A percentile compares a stretch with the other conserved stretches of the same genome.
Evolutionary conservation across 2,888 invertebrate species (phyloP).

Genomic region (Pristionchus entomophagus): DNA sequence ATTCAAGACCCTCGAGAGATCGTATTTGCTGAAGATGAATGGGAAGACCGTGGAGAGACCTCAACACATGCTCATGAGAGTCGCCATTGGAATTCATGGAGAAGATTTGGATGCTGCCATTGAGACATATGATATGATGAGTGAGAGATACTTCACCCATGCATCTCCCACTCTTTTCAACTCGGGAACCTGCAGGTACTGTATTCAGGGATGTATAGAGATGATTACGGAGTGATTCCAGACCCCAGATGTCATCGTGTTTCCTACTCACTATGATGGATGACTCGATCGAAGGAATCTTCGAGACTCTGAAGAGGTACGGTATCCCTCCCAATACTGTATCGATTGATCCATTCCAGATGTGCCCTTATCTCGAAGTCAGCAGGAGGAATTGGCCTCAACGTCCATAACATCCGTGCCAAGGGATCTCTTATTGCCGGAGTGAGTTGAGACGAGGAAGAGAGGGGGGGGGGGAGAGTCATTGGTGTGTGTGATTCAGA

Average conservation of each 20-base stretch:
- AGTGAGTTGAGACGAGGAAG: constrained; percentile 67
- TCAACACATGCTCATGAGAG: constrained; percentile 98
- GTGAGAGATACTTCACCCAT: constrained; percentile 95
- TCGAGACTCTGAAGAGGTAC: constrained; percentile 69
- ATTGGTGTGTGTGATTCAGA: constrained; percentile 76
- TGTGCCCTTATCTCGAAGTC: constrained; percentile 96
- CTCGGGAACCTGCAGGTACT: constrained; percentile 85
- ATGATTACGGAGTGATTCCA: constrained; percentile 59
- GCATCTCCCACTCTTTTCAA: constrained; percentile 97
- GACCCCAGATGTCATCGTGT: constrained; percentile 94
- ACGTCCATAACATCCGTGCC: constrained; percentile 94
- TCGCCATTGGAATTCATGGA: constrained; percentile 94
- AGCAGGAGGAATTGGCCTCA: constrained; percentile 96
- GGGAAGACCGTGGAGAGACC: constrained; percentile 89
- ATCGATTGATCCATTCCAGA: constrained; percentile 83
- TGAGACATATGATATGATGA: constrained; percentile 94
- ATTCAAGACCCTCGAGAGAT: constrained; percentile 93
- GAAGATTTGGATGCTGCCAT: constrained; percentile 93
- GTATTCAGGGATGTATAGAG: neutral
- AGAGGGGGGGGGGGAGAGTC: neutral
- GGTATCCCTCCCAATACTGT: neutral
- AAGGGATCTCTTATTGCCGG: constrained; percentile 93
- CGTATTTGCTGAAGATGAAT: constrained; percentile 15
- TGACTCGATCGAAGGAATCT: constrained; percentile 82
- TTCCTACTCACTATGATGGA: constrained; percentile 94